Conservation (phyloP, 2,797 vertebrate species). For the Acanthornis magna region DNA sequence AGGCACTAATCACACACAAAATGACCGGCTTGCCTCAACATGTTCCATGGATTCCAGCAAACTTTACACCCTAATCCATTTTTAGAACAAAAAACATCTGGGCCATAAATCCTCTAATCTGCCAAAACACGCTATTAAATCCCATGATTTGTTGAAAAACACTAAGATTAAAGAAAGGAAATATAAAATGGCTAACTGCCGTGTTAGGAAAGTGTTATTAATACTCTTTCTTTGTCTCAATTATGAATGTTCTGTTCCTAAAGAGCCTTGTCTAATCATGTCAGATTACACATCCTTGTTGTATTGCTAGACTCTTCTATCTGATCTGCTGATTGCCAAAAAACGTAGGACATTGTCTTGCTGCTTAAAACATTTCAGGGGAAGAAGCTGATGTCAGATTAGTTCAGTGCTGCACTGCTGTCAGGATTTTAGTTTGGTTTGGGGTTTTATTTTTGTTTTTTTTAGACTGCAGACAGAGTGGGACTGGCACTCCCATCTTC, state of each 20-base stretch:
- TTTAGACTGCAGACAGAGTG: neutral
- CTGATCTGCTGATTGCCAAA: conserved; percentile 77
- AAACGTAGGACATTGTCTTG: conserved; percentile 68
- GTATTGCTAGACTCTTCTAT: conserved; percentile 83
- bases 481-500: neutral
- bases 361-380: conserved; percentile 68
- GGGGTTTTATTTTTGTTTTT: neutral
- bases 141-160: conserved; percentile 98
- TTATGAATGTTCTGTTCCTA: conserved; percentile 90
- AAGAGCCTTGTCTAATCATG: conserved; percentile 98
- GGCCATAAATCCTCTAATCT: conserved; percentile 98
- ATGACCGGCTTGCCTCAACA: conserved; percentile 82
- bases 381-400: conserved; percentile 72
- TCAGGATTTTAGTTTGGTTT: neutral
- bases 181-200: conserved; percentile 91
- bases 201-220: conserved; percentile 85
- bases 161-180: conserved; percentile 96
- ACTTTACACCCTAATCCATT: conserved; percentile 98
- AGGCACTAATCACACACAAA: conserved; percentile 83
- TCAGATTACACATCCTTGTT: conserved; percentile 89
- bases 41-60: conserved; percentile 87
- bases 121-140: conserved; percentile 93
- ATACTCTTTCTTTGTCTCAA: conserved; percentile 90
- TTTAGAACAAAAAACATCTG: conserved; percentile 99
- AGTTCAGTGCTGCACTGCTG: conserved; percentile 13